Evolutionary conservation across 2,797 vertebrate genomes (phyloP).

Genomic region (Semaprochilodus insignis): DNA sequence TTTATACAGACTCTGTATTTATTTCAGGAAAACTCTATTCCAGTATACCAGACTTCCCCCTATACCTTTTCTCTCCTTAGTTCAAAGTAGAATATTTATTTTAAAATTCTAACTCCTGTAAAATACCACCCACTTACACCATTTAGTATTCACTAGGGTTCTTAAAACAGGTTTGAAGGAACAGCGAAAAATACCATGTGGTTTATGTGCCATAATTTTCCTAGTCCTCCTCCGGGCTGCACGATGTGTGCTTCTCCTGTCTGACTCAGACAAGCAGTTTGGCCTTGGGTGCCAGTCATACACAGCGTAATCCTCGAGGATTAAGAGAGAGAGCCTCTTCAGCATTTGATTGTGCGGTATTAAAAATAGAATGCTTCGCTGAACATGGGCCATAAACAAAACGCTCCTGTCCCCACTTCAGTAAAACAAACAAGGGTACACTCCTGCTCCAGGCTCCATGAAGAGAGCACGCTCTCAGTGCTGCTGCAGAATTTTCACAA

Average conservation of each 20-base stretch:
- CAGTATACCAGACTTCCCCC: neutral
- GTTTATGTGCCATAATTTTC: conserved; percentile 35
- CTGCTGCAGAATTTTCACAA: conserved; percentile 2
- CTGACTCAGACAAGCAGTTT: conserved; percentile 55
- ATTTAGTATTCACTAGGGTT: conserved; percentile 22
- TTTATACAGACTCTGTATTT: neutral
- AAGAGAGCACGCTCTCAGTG: conserved; percentile 7
- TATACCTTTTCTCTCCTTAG: neutral
- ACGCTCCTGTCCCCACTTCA: conserved; percentile 49
- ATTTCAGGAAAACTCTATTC: neutral
- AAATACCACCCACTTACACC: conserved; percentile 11
- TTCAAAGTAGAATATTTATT: neutral
- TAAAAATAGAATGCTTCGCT: conserved; percentile 60
- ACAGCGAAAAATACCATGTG: conserved; percentile 22
- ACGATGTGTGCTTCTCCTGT: conserved; percentile 43
- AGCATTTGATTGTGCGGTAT: conserved; percentile 62
- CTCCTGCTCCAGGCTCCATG: conserved; percentile 47
- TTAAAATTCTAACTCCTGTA: conserved; percentile 18
- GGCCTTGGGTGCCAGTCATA: conserved; percentile 60
- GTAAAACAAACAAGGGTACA: conserved; percentile 49
- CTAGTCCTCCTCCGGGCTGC: conserved; percentile 15
- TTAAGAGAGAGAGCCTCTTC: conserved; percentile 58
- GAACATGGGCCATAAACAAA: conserved; percentile 58
- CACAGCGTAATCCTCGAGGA: conserved; percentile 54
- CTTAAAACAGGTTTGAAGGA: conserved; percentile 37